Evolutionary conservation across 2,888 invertebrate genomes (phyloP).

Genomic region (Caenorhabditis sulstoni): DNA sequence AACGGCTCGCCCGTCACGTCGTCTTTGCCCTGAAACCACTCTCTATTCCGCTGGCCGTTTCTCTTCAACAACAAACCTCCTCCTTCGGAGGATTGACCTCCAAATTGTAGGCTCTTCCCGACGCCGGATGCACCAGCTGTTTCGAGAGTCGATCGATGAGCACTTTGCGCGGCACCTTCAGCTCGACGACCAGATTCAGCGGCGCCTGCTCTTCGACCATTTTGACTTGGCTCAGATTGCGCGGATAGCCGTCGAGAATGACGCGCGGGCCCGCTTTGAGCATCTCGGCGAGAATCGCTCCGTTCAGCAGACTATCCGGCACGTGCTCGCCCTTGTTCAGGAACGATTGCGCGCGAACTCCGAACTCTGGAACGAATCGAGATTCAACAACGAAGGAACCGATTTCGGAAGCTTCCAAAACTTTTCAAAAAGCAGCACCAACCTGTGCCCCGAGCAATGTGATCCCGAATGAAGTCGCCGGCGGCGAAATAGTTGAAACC

Average conservation of each 20-base stretch:
- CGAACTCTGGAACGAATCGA: slow-evolving; percentile 63
- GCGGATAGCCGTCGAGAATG: slow-evolving; percentile 67
- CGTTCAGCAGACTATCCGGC: slow-evolving; percentile 66
- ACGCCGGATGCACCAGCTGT: slow-evolving; percentile 86
- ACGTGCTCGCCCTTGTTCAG: slow-evolving; percentile 69
- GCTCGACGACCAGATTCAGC: slow-evolving; percentile 62
- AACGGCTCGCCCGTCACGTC: slow-evolving; percentile 91
- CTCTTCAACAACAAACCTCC: slow-evolving; percentile 62
- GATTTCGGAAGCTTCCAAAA: neutral
- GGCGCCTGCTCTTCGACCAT: slow-evolving; percentile 67
- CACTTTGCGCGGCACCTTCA: slow-evolving; percentile 65
- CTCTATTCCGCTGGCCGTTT: neutral
- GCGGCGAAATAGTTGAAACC: slow-evolving; percentile 65
- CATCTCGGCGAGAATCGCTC: slow-evolving; percentile 59
- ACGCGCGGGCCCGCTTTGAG: slow-evolving; percentile 61
- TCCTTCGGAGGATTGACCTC: slow-evolving; percentile 93
- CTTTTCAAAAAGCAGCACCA: neutral
- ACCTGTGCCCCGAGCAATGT: slow-evolving; percentile 67
- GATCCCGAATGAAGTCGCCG: slow-evolving; percentile 69
- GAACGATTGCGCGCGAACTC: slow-evolving; percentile 63
- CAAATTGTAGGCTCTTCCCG: slow-evolving; percentile 90
- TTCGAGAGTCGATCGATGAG: slow-evolving; percentile 66
- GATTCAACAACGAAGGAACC: neutral
- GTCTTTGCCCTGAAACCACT: slow-evolving; percentile 85
- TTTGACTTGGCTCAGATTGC: slow-evolving; percentile 66